Base-by-base conservation (phyloP, 2,113 vertebrate species). In the Thermophis baileyi region DNA sequence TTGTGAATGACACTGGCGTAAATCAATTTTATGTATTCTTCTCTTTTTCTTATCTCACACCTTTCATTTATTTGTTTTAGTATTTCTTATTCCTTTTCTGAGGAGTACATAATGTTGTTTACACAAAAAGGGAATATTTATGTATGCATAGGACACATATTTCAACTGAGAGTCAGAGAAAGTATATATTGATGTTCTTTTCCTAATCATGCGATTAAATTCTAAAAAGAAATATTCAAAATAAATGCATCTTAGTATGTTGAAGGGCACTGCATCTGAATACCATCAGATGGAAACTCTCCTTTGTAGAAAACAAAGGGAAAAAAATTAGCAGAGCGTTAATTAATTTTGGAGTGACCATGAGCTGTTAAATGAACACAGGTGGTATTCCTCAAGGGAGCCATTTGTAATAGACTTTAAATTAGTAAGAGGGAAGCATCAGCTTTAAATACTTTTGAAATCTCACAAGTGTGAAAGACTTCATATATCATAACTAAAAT, bases 401-500 rank as follows among this genome's bases (percentile, higher is more conserved):
- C 20, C 89, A 69, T 97, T 95, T 95, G 86, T 97, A 97, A 98
- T 96, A 95, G 95, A 94, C 94, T 97, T 97, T 95, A 97, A 98
- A 98, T 97, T 97, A 97, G 93, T 93, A 97, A 93, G 95, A 96
- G 93, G 88, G 57, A 97, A 94, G 94, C 94, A 96, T 86, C 95
- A 96, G 91, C 91, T 96, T 97, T 94, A 96, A 96, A 96, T 93
- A 96, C 93, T 96, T 97, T 90, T 95, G 90, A 97, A 98, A 96
- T 95, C 96, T 97, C 94, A 94, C 49, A 96, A 96, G 94, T 97
- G 93, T 97, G 96, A 97, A 97, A 97, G 95, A 95, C 93, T 95
- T 97, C 96, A 97, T 97, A 96, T 69, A 97, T 97, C 96, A 96
- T 95, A 97, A 96, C 96, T 95, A 95, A 96, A 97, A 96, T 96